phyloP scores from a whole-genome alignment of 1,140 invertebrate genomes.

The Eufriesea mexicana region DNA sequence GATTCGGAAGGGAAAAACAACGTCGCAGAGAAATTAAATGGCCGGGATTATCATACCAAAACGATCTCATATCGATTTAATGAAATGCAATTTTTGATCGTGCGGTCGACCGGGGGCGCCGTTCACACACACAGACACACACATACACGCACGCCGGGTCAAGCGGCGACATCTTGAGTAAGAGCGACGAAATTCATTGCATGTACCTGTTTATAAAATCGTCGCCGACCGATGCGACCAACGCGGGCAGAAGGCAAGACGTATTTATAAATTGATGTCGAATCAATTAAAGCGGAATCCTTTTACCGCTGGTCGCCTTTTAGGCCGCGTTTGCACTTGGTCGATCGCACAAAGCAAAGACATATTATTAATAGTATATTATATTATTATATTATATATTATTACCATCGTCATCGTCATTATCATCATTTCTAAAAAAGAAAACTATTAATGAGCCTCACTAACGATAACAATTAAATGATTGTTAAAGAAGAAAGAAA shows the following conservation, averaged over 20 bases:
- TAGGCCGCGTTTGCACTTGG: slow-evolving; percentile 58
- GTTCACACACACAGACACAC: slow-evolving; percentile 4
- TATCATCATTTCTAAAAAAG: slow-evolving; percentile 47
- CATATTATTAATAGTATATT: slow-evolving; percentile 66
- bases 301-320: background rate
- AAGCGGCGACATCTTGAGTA: slow-evolving; percentile 42
- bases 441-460: slow-evolving; percentile 53
- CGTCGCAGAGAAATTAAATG: slow-evolving; percentile 70
- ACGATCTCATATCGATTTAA: slow-evolving; percentile 81
- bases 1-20: slow-evolving; percentile 41
- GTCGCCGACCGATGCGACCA: slow-evolving; percentile 36
- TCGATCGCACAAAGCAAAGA: slow-evolving; percentile 74
- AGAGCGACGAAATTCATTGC: slow-evolving; percentile 41
- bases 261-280: slow-evolving; percentile 9
- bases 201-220: slow-evolving; percentile 48
- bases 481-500: slow-evolving; percentile 22
- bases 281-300: background rate
- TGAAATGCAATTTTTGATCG: slow-evolving; percentile 76
- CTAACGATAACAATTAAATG: slow-evolving; percentile 38
- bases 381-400: slow-evolving; percentile 57
- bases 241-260: slow-evolving; percentile 5
- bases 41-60: slow-evolving; percentile 81
- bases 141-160: background rate
- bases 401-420: slow-evolving; percentile 61
- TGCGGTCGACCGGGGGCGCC: slow-evolving; percentile 71